A percentile compares a stretch with the other conserved stretches of the same genome.
Evolutionary conservation across 2,797 vertebrate genomes (phyloP).

Genomic region (Acanthis flammea): DNA sequence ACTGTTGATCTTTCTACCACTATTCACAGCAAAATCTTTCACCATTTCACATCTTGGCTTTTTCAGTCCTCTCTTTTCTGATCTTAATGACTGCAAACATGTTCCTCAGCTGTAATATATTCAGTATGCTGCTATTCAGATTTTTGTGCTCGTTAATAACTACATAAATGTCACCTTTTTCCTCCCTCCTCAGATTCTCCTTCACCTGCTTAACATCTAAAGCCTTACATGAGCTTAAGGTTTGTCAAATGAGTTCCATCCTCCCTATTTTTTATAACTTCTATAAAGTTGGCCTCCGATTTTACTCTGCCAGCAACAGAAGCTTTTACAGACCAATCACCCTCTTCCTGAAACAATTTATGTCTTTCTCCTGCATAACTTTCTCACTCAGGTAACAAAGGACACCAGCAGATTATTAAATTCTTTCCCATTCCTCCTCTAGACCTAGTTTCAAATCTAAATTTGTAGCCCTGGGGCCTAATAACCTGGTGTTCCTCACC

Average conservation of each 20-base stretch:
- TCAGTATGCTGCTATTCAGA: background rate
- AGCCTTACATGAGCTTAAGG: background rate
- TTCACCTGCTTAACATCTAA: slow-evolving; percentile 37
- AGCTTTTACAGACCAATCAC: background rate
- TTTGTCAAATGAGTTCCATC: slow-evolving; percentile 15
- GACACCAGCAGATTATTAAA: background rate
- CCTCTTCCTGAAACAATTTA: background rate
- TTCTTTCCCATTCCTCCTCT: background rate
- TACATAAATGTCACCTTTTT: slow-evolving; percentile 40
- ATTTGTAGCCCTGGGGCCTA: background rate
- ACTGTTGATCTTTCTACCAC: slow-evolving; percentile 25
- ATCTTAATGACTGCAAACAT: slow-evolving; percentile 36
- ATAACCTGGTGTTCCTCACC: background rate
- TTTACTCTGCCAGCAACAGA: background rate
- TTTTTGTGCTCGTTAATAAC: slow-evolving; percentile 24
- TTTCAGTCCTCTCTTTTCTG: slow-evolving; percentile 13
- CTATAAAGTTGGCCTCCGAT: background rate
- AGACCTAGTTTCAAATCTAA: background rate
- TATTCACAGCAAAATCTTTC: slow-evolving; percentile 9
- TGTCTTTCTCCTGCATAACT: background rate
- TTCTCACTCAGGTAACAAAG: background rate
- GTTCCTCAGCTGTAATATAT: slow-evolving; percentile 13
- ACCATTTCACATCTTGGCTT: slow-evolving; percentile 31
- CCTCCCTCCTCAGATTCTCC: slow-evolving; percentile 6
- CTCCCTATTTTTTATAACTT: background rate